These are phyloP conservation scores for Ormyrus rosae DNA, from an alignment of 2,888 invertebrate species.

Conservation along the genomic window DNA sequence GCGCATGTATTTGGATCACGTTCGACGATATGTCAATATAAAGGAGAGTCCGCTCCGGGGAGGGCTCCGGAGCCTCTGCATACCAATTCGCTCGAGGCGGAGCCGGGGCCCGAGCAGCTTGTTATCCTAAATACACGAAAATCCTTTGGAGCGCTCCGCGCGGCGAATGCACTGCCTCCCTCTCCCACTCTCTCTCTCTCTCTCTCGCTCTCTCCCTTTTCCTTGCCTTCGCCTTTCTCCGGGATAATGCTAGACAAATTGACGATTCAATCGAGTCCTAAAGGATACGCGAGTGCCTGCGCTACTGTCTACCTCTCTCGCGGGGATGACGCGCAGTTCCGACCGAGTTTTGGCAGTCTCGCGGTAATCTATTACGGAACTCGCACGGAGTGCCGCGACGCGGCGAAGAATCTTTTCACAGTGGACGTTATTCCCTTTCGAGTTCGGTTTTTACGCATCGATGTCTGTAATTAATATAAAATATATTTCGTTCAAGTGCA, in stretches of 20 bases:
- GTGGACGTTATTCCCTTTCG: too few species aligned
- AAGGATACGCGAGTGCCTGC: constrained; percentile 64
- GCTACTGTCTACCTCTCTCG: constrained; percentile 42
- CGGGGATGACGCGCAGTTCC: not conserved
- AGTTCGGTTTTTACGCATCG: too few species aligned
- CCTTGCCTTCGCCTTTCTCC: constrained; percentile 56
- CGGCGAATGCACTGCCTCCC: not conserved
- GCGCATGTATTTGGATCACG: constrained; percentile 76
- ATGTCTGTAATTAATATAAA: too few species aligned
- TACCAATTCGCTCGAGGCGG: constrained; percentile 68
- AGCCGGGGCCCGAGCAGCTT: constrained; percentile 63
- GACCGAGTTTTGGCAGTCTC: constrained; percentile 24
- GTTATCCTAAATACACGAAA: constrained; percentile 76
- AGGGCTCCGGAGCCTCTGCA: constrained; percentile 66
- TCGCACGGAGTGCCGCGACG: constrained; percentile 19
- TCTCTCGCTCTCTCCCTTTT: constrained; percentile 20
- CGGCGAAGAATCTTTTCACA: not conserved
- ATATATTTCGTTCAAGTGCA: too few species aligned
- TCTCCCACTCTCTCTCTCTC: not conserved
- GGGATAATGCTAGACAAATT: constrained; percentile 75
- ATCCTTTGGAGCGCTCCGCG: constrained; percentile 71
- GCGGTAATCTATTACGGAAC: constrained; percentile 42
- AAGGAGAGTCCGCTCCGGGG: constrained; percentile 66
- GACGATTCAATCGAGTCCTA: constrained; percentile 74
- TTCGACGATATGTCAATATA: constrained; percentile 76